These are phyloP conservation scores for Drosophila ficusphila DNA, from an alignment of 1,140 invertebrate genomes.

Conservation along the genomic window DNA sequence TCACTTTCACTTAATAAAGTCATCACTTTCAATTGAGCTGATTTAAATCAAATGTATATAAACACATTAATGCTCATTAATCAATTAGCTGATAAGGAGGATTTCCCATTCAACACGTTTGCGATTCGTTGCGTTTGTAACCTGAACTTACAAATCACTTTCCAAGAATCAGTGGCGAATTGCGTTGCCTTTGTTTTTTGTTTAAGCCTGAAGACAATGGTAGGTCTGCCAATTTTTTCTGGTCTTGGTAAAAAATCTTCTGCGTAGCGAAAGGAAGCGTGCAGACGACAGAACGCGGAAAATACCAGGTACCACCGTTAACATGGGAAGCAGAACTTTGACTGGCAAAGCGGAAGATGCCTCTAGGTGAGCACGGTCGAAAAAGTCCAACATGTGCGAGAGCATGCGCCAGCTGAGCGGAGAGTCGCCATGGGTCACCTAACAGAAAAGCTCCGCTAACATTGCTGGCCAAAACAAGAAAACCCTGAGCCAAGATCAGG, in stretches of 20 bases:
- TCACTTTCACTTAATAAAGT: slow-evolving; percentile 29
- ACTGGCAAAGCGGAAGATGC: slow-evolving; percentile 36
- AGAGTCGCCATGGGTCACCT: background rate
- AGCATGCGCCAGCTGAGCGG: slow-evolving; percentile 30
- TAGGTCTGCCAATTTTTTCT: slow-evolving; percentile 17
- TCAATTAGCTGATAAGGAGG: slow-evolving; percentile 60
- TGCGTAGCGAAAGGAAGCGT: slow-evolving; percentile 47
- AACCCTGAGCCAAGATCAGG: slow-evolving; percentile 32
- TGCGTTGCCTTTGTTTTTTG: slow-evolving; percentile 27
- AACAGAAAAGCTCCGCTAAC: slow-evolving; percentile 32
- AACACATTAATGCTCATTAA: slow-evolving; percentile 39
- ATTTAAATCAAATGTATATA: slow-evolving; percentile 23
- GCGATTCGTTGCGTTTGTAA: slow-evolving; percentile 10
- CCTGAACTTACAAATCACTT: slow-evolving; percentile 23
- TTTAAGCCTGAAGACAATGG: slow-evolving; percentile 32
- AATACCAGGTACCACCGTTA: slow-evolving; percentile 30
- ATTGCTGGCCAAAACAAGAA: slow-evolving; percentile 19
- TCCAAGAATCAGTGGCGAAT: slow-evolving; percentile 7
- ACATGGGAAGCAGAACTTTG: slow-evolving; percentile 47
- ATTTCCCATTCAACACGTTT: background rate
- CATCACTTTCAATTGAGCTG: slow-evolving; percentile 43
- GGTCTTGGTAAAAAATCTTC: slow-evolving; percentile 42
- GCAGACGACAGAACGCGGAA: slow-evolving; percentile 14
- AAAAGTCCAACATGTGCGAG: slow-evolving; percentile 34
- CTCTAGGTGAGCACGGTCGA: slow-evolving; percentile 24